phyloP scores from a whole-genome alignment of 2,888 invertebrate species.

The Spicauda simplicius region DNA sequence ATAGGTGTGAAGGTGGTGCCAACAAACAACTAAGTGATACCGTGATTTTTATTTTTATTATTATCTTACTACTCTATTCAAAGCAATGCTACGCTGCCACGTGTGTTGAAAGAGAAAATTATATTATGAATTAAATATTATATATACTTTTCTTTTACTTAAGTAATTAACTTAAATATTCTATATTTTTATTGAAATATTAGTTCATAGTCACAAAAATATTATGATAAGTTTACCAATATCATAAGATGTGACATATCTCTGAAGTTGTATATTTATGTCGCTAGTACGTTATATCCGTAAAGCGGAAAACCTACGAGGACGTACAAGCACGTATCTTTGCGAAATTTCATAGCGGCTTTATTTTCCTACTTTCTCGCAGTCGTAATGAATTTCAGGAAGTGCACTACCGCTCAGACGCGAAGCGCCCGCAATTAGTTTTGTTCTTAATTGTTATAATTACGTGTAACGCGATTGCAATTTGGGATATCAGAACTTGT shows the following conservation, averaged over 20 bases:
- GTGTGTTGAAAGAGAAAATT: no score
- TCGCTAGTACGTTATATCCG: not conserved
- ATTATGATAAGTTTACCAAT: not conserved
- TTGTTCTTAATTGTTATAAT: conserved; percentile 3
- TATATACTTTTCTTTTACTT: no score
- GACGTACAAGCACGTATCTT: conserved; percentile 5
- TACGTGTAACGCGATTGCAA: not conserved
- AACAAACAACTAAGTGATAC: no score
- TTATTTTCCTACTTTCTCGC: conserved; percentile 8
- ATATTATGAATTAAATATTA: no score
- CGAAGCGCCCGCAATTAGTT: conserved; percentile 14
- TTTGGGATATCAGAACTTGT: not conserved
- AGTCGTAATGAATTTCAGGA: conserved; percentile 19
- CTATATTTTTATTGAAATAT: no score
- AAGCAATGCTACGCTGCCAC: no score
- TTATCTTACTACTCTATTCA: no score
- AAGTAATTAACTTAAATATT: no score
- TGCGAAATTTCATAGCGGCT: not conserved
- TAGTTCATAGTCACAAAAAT: no score
- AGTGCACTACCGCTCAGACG: conserved; percentile 3
- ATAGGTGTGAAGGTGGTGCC: no score
- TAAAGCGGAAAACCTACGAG: conserved; percentile 1
- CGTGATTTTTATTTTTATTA: no score
- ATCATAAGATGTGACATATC: not conserved
- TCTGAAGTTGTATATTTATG: no score